phyloP scores from a whole-genome alignment of 1,140 invertebrate genomes.

The Ips nitidus region DNA sequence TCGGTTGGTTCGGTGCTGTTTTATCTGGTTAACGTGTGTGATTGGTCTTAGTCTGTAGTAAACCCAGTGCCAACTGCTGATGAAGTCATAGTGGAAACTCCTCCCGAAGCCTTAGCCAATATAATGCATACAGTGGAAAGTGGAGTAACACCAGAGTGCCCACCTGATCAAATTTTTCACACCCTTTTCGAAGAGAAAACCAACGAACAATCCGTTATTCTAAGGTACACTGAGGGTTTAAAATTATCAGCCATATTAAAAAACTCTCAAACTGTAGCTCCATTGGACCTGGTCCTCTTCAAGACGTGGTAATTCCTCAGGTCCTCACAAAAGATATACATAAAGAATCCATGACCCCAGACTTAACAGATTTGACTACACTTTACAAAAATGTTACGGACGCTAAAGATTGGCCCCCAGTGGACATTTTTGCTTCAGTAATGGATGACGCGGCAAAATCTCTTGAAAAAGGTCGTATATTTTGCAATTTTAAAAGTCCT shows the following conservation, averaged over 20 bases:
- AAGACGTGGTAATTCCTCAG: slow-evolving; percentile 46
- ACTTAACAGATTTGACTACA: slow-evolving; percentile 34
- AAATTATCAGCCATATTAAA: no score
- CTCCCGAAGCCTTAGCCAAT: slow-evolving; percentile 42
- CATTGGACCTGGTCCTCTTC: slow-evolving; percentile 42
- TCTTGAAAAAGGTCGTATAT: slow-evolving; percentile 1
- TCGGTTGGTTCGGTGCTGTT: not conserved
- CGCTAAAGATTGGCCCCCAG: slow-evolving; percentile 33
- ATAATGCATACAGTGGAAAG: slow-evolving; percentile 45
- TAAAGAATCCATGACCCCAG: slow-evolving; percentile 31
- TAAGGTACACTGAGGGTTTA: slow-evolving; percentile 11
- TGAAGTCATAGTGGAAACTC: slow-evolving; percentile 37
- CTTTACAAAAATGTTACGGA: slow-evolving; percentile 33
- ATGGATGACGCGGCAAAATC: slow-evolving; percentile 28
- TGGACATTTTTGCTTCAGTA: slow-evolving; percentile 32
- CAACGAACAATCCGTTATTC: slow-evolving; percentile 27
- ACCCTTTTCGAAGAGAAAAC: slow-evolving; percentile 40
- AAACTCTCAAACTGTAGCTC: slow-evolving; percentile 28
- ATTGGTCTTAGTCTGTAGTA: slow-evolving; percentile 38
- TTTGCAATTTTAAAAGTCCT: not conserved
- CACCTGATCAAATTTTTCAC: slow-evolving; percentile 43
- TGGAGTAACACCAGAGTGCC: slow-evolving; percentile 36
- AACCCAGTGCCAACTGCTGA: slow-evolving; percentile 38
- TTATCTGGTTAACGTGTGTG: not conserved
- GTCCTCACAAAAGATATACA: slow-evolving; percentile 36